Percentiles rank a stretch among this genome's conserved stretches.
Evolutionary conservation across 1,140 invertebrate genomes (phyloP).

Genomic region (Hypothenemus hampei): DNA sequence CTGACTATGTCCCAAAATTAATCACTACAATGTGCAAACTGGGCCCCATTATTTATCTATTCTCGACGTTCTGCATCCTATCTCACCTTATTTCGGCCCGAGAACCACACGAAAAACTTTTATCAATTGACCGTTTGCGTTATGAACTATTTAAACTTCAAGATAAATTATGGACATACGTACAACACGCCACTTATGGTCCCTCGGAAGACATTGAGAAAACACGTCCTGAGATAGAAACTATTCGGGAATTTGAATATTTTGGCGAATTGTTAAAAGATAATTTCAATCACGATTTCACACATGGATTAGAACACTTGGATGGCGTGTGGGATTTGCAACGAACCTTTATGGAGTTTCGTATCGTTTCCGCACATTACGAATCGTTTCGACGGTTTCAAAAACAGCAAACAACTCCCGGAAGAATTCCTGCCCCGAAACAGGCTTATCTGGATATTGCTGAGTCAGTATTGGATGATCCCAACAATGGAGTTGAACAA

Average conservation of each 20-base stretch:
- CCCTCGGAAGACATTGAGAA: conserved; percentile 42
- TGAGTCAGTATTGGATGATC: conserved; percentile 55
- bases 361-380: conserved; percentile 55
- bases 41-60: too few relatives aligned
- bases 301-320: conserved; percentile 44
- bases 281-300: conserved; percentile 31
- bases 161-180: conserved; percentile 47
- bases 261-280: conserved; percentile 46
- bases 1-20: too few relatives aligned
- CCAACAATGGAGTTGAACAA: conserved; percentile 49
- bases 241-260: conserved; percentile 53
- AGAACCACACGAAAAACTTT: conserved; percentile 19
- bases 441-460: conserved; percentile 59
- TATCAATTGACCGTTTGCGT: conserved; percentile 52
- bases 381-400: conserved; percentile 55
- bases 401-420: conserved; percentile 48
- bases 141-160: conserved; percentile 52
- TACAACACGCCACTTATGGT: conserved; percentile 39
- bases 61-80: background rate
- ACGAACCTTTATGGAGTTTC: conserved; percentile 49
- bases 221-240: conserved; percentile 41
- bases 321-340: conserved; percentile 55
- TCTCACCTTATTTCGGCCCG: background rate
- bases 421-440: conserved; percentile 46
- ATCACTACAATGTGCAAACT: too few relatives aligned